phyloP scores from a whole-genome alignment of 2,113 vertebrate species.

The Anas platyrhynchos region DNA sequence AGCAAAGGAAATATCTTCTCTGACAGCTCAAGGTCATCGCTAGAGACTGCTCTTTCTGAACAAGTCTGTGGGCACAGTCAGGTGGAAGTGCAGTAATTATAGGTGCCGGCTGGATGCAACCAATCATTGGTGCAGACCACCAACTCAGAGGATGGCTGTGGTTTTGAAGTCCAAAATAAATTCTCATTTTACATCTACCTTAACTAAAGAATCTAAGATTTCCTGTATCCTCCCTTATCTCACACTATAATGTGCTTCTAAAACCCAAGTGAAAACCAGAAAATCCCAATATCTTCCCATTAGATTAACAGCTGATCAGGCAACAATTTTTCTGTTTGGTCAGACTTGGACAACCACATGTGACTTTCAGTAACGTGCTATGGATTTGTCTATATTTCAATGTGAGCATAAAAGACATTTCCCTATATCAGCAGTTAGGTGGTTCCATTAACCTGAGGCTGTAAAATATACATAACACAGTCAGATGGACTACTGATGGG shows the following conservation, averaged over 20 bases:
- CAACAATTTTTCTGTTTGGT: slow-evolving; percentile 48
- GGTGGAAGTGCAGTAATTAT: background rate
- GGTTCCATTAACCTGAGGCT: slow-evolving; percentile 5
- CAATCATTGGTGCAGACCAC: background rate
- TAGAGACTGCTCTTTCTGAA: background rate
- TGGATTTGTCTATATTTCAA: slow-evolving; percentile 65
- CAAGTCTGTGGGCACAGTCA: background rate
- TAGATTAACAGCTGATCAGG: slow-evolving; percentile 28
- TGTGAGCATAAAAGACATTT: slow-evolving; percentile 18
- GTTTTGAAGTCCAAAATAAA: background rate
- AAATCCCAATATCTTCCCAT: background rate
- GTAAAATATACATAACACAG: slow-evolving; percentile 52
- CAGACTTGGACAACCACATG: slow-evolving; percentile 33
- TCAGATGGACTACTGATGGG: background rate
- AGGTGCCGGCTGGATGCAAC: background rate
- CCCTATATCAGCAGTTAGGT: slow-evolving; percentile 43
- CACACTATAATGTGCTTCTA: background rate
- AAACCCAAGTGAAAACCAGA: background rate
- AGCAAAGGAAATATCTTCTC: background rate
- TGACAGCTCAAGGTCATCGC: background rate
- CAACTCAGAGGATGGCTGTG: background rate
- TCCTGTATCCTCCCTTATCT: background rate
- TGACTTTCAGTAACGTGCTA: slow-evolving; percentile 50
- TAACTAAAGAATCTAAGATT: background rate
- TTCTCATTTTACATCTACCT: background rate